These are phyloP conservation scores for Shinisaurus crocodilurus DNA, from an alignment of 2,113 vertebrate species.

Conservation along the genomic window DNA sequence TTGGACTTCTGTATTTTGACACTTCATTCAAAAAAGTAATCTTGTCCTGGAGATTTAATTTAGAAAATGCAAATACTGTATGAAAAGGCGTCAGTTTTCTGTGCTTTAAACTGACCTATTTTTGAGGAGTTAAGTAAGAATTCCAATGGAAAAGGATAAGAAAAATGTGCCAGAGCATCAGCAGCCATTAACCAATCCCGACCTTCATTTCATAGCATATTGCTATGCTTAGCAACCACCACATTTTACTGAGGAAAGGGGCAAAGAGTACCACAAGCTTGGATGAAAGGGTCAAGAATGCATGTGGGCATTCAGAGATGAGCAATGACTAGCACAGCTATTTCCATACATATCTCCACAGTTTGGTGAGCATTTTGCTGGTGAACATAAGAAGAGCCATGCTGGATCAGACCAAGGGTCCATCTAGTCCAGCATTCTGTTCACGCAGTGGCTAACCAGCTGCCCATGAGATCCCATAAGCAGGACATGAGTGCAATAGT, in stretches of 20 bases:
- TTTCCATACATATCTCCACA: background rate
- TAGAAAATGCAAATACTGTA: conserved; percentile 2
- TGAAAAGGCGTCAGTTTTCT: background rate
- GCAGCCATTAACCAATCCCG: background rate
- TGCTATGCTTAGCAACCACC: background rate
- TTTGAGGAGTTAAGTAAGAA: conserved; percentile 5
- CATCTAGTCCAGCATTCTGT: too few relatives aligned
- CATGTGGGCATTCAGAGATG: background rate
- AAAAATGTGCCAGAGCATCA: background rate
- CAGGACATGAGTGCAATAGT: too few relatives aligned
- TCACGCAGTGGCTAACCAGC: too few relatives aligned
- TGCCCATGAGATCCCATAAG: too few relatives aligned
- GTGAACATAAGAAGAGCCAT: too few relatives aligned
- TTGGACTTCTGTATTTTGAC: background rate
- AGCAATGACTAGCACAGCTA: background rate
- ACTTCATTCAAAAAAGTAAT: background rate
- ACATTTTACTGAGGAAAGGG: background rate
- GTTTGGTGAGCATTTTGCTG: background rate
- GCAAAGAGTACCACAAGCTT: background rate
- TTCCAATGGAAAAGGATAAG: background rate
- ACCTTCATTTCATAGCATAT: background rate
- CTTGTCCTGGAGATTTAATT: background rate
- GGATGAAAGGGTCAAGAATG: background rate
- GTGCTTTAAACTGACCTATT: conserved; percentile 11
- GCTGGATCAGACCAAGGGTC: too few relatives aligned